phyloP scores from a whole-genome alignment of 2,113 vertebrate species.

The Passer domesticus region DNA sequence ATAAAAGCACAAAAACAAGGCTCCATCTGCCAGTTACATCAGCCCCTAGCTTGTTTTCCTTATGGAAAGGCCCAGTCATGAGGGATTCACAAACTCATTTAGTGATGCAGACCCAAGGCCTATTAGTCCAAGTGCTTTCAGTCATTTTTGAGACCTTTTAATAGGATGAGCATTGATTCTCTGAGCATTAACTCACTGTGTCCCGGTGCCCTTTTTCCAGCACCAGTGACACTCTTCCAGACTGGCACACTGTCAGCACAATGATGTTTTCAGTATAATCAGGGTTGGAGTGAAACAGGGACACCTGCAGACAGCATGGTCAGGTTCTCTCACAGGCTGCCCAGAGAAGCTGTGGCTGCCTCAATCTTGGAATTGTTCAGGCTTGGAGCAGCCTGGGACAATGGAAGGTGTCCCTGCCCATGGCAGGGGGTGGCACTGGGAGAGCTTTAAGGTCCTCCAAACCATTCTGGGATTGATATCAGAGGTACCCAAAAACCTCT shows the following conservation, averaged over 20 bases:
- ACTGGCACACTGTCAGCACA: not conserved
- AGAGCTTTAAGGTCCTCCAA: not conserved
- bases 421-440: not conserved
- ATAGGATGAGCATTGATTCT: not conserved
- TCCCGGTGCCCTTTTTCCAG: not conserved
- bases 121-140: slow-evolving; percentile 5
- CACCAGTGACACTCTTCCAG: not conserved
- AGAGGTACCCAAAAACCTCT: not conserved
- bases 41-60: not conserved
- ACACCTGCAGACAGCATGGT: not conserved
- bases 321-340: not conserved
- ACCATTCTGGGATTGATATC: not conserved
- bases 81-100: slow-evolving; percentile 25
- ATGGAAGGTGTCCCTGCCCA: not conserved
- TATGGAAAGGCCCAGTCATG: not conserved
- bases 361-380: not conserved
- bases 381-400: not conserved
- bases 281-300: not conserved
- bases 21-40: not conserved
- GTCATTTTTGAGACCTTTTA: not conserved
- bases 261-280: not conserved
- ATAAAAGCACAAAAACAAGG: not conserved
- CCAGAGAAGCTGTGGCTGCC: not conserved
- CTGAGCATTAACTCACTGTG: not conserved
- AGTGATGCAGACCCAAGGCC: not conserved